These are phyloP conservation scores for Globodera ellingtonae DNA, from an alignment of 1,140 invertebrate species.

Conservation along the genomic window DNA sequence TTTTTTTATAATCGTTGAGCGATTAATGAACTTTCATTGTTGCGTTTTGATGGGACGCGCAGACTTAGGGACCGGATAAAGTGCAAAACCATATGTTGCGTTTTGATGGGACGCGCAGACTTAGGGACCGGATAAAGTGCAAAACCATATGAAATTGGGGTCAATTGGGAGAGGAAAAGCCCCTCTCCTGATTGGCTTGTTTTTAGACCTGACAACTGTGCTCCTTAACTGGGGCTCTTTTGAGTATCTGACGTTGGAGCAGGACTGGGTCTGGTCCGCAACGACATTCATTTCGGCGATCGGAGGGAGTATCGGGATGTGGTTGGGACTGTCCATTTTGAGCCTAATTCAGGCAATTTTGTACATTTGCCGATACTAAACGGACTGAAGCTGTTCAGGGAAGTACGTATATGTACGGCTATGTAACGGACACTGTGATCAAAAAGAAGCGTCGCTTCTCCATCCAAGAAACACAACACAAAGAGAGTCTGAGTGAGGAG, in stretches of 20 bases:
- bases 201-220: slow-evolving; percentile 53
- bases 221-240: slow-evolving; percentile 62
- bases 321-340: slow-evolving; percentile 53
- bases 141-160: too few species aligned
- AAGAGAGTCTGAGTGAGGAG: slow-evolving; percentile 17
- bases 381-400: slow-evolving; percentile 43
- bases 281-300: slow-evolving; percentile 53
- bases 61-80: too few species aligned
- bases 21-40: too few species aligned
- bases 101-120: too few species aligned
- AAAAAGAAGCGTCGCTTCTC: slow-evolving; percentile 46
- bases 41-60: too few species aligned
- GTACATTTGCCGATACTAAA: background rate
- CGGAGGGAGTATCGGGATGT: slow-evolving; percentile 56
- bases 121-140: too few species aligned
- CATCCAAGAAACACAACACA: slow-evolving; percentile 16
- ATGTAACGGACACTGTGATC: slow-evolving; percentile 51
- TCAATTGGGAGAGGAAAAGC: too few species aligned
- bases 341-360: slow-evolving; percentile 53
- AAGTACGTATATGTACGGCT: slow-evolving; percentile 58
- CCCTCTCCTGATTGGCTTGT: background rate
- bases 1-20: too few species aligned
- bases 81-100: too few species aligned
- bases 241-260: slow-evolving; percentile 62
- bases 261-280: slow-evolving; percentile 55